Conservation (phyloP, 2,113 vertebrate species). For the Hemibagrus wyckioides region DNA sequence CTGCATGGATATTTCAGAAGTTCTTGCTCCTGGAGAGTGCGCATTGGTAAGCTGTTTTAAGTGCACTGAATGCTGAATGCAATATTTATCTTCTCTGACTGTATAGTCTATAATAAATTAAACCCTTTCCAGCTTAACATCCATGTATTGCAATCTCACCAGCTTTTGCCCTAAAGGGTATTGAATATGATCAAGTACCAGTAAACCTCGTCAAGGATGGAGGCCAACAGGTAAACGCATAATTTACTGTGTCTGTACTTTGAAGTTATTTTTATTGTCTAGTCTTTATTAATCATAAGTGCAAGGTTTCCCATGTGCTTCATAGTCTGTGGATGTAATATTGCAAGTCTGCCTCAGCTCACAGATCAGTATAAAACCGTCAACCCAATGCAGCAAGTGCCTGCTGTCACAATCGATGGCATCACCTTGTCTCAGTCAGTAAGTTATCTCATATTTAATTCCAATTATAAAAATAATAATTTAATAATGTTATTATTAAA, state of each 20-base stretch:
- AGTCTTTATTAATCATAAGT: background rate
- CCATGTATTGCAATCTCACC: conserved; percentile 20
- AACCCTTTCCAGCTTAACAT: background rate
- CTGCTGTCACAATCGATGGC: conserved; percentile 87
- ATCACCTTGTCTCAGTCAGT: conserved; percentile 88
- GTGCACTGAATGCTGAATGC: background rate
- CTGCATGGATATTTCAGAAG: conserved; percentile 96
- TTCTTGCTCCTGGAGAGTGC: conserved; percentile 96
- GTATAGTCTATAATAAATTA: background rate
- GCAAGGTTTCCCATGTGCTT: background rate
- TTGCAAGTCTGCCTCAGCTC: conserved; percentile 68
- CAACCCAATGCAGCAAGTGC: conserved; percentile 96
- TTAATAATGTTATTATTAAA: background rate
- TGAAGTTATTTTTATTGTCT: background rate
- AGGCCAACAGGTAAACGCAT: conserved; percentile 86
- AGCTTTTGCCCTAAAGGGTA: conserved; percentile 93
- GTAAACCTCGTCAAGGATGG: conserved; percentile 88
- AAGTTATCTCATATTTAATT: conserved; percentile 60
- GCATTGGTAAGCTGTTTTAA: conserved; percentile 82
- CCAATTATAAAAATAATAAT: background rate
- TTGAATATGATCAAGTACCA: conserved; percentile 82
- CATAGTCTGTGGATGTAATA: background rate
- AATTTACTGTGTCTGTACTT: background rate
- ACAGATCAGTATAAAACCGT: conserved; percentile 80
- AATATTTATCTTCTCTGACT: background rate